Base-by-base conservation (phyloP, 2,888 invertebrate genomes). In the Andrena flavipes region DNA sequence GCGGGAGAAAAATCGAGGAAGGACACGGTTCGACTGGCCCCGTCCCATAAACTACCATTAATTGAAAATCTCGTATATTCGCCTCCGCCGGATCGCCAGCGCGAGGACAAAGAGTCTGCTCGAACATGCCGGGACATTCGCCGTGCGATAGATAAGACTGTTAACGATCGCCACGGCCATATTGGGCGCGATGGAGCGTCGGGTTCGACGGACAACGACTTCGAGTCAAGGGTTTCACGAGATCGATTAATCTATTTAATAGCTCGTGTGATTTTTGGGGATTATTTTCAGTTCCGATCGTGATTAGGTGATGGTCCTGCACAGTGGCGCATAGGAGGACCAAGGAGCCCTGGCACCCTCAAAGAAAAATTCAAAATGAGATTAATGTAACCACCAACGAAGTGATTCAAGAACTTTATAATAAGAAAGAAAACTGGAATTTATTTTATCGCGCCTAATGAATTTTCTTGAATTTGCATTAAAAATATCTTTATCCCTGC, bases 41-140 rank as follows among this genome's bases (percentile, higher is more conserved):
- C 65, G 68, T 73, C 78, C 74, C 88, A 78, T 88, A 87, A 88
- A 87, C 35, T 76, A 82, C 65, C 84, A 88, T 88, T 87, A 86
- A 88, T 83, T 86, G 81, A 86, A 88, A 86, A 86, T 84, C 82
- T 77, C 81, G 49, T 82, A 85, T 82, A 78, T 78, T 78, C 69
- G 77, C 62, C 59, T 59, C 23, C 63, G 49, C 30, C n/a, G 26
- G 16, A 54, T 26, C 51, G 68, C 56, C 80, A 63, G 72, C 54
- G 30, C 62, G 30, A 23, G 72, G 70, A 71, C 80, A 71, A 72
- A 67, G 67, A 64, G 56, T n/a, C 23, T 20, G 13, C 42, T 42
- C 35, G 35, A 71, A 62, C 48, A 80, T 42, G 63, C n/a, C 30
- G 30, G 72, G 62, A 56, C 42, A 56, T 56, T 20, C 13, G 26